Evolutionary conservation across 2,888 invertebrate species (phyloP).

Genomic region (Cepaea hortensis): DNA sequence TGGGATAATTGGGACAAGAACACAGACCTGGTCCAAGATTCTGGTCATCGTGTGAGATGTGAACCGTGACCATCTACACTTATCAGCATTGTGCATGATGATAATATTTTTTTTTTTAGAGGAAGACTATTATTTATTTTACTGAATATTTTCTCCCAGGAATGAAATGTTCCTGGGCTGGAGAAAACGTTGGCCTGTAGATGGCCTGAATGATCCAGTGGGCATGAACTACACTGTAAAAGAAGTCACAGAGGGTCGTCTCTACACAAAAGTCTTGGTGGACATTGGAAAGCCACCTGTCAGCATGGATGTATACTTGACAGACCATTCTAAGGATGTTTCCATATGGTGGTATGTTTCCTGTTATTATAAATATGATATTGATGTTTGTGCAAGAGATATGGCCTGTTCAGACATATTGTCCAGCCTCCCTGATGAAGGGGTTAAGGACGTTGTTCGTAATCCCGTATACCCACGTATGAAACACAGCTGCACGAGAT

Average conservation of each 20-base stretch:
- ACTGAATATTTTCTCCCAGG: conserved; percentile 51
- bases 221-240: conserved; percentile 75
- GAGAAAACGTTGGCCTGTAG: conserved; percentile 71
- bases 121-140: too few relatives aligned
- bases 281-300: conserved; percentile 76
- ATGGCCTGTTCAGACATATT: too few relatives aligned
- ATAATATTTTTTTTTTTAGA: too few relatives aligned
- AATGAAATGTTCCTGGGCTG: conserved; percentile 69
- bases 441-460: too few relatives aligned
- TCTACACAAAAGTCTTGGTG: conserved; percentile 78
- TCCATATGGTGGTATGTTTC: conserved; percentile 62
- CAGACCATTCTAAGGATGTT: conserved; percentile 57
- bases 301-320: conserved; percentile 53
- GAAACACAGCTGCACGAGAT: too few relatives aligned
- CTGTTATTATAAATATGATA: background rate
- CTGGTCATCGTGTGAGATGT: too few relatives aligned
- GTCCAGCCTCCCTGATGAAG: too few relatives aligned
- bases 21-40: too few relatives aligned
- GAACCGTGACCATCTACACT: too few relatives aligned
- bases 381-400: background rate
- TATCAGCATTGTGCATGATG: too few relatives aligned
- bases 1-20: too few relatives aligned
- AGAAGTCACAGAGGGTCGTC: conserved; percentile 63
- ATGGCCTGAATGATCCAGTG: conserved; percentile 75
- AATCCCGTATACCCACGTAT: too few relatives aligned